Percentiles rank a stretch among this genome's conserved stretches.
phyloP scores from a whole-genome alignment of 2,113 vertebrate genomes.

The Ptychochromis oligacanthus region DNA sequence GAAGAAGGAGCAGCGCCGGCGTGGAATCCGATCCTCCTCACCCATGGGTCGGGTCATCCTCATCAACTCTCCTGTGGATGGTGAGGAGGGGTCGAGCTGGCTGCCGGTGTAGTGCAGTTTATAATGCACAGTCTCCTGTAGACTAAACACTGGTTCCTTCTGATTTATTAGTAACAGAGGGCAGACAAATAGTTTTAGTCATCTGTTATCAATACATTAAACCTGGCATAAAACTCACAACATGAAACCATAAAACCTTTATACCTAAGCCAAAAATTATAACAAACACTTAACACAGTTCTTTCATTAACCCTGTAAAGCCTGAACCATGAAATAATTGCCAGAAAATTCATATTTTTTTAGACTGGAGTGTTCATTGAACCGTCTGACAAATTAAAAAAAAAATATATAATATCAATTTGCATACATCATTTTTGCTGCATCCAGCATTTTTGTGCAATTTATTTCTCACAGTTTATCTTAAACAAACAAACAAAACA shows the following conservation, averaged over 20 bases:
- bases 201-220: neutral
- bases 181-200: neutral
- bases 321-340: too few relatives aligned
- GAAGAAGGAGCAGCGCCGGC: slow-evolving; percentile 88
- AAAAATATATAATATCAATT: too few relatives aligned
- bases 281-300: too few relatives aligned
- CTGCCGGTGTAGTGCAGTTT: neutral
- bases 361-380: too few relatives aligned
- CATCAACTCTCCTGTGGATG: slow-evolving; percentile 95
- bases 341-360: too few relatives aligned
- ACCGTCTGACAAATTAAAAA: too few relatives aligned
- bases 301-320: too few relatives aligned
- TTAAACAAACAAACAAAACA: too few relatives aligned
- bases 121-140: neutral
- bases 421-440: too few relatives aligned
- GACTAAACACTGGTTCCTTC: neutral
- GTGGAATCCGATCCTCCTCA: slow-evolving; percentile 84
- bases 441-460: too few relatives aligned
- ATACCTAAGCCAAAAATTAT: neutral
- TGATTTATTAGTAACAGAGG: neutral
- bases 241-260: neutral
- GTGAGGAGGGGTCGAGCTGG: slow-evolving; percentile 65
- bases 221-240: neutral
- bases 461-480: too few relatives aligned
- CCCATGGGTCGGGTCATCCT: slow-evolving; percentile 97